phyloP scores from a whole-genome alignment of 2,888 invertebrate genomes.

The Drosophila picticornis region DNA sequence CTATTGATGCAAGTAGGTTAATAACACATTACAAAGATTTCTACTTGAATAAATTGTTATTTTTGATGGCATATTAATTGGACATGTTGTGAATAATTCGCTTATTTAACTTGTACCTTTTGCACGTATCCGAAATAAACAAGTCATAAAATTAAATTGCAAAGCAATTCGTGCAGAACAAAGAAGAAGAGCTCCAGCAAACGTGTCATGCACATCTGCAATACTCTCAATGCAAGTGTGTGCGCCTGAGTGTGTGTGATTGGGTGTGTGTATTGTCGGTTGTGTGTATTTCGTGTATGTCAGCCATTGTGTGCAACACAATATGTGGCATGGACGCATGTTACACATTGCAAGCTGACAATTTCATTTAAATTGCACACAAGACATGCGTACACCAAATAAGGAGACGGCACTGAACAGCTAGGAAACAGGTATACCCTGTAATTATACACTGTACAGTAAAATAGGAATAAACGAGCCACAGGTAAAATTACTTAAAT shows the following conservation, averaged over 20 bases:
- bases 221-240: slow-evolving; percentile 29
- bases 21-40: not conserved
- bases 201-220: slow-evolving; percentile 55
- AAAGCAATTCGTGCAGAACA: slow-evolving; percentile 49
- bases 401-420: slow-evolving; percentile 2
- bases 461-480: not conserved
- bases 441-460: not conserved
- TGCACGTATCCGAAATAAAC: slow-evolving; percentile 55
- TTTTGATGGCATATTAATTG: slow-evolving; percentile 29
- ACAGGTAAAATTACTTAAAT: not conserved
- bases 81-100: slow-evolving; percentile 19
- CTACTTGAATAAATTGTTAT: not conserved
- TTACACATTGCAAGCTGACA: slow-evolving; percentile 81
- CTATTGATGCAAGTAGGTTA: not conserved
- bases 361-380: slow-evolving; percentile 80
- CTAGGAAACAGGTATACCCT: slow-evolving; percentile 16
- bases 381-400: slow-evolving; percentile 53
- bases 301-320: slow-evolving; percentile 69
- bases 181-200: slow-evolving; percentile 36
- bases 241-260: not conserved
- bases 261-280: slow-evolving; percentile 13
- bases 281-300: slow-evolving; percentile 39
- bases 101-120: slow-evolving; percentile 33
- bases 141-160: slow-evolving; percentile 70
- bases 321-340: slow-evolving; percentile 78